phyloP scores from a whole-genome alignment of 2,888 invertebrate species.

The Erannis defoliaria region DNA sequence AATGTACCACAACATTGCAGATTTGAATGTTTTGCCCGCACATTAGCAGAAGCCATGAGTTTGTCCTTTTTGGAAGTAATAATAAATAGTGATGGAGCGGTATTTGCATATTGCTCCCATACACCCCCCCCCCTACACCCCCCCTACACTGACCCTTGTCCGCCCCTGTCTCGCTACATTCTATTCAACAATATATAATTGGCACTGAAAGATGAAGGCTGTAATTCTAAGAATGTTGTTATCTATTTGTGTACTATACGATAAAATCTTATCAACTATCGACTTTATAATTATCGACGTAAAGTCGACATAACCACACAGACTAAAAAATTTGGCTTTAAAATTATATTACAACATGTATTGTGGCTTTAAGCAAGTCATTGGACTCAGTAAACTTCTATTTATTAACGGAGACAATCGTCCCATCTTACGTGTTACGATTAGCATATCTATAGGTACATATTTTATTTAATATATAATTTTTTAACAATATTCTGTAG shows the following conservation, averaged over 20 bases:
- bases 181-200: conserved; percentile 44
- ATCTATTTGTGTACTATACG: conserved; percentile 82
- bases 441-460: conserved; percentile 77
- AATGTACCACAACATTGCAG: background rate
- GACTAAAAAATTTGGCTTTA: conserved; percentile 87
- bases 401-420: conserved; percentile 62
- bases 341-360: conserved; percentile 80
- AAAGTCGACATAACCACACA: conserved; percentile 83
- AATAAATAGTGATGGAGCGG: conserved; percentile 9
- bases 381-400: conserved; percentile 78
- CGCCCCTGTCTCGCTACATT: conserved; percentile 16
- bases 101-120: conserved; percentile 15
- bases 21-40: background rate
- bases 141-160: background rate
- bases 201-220: conserved; percentile 68
- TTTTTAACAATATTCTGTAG: conserved; percentile 84
- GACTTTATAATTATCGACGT: conserved; percentile 79
- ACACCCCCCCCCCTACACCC: no score
- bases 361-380: conserved; percentile 84
- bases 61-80: conserved; percentile 5
- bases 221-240: conserved; percentile 81
- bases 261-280: conserved; percentile 78
- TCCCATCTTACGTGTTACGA: conserved; percentile 71
- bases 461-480: conserved; percentile 77
- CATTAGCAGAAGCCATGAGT: background rate